A percentile compares a stretch with the other conserved stretches of the same genome.
Evolutionary conservation across 2,797 vertebrate genomes (phyloP).

Genomic region (Heliangelus exortis): DNA sequence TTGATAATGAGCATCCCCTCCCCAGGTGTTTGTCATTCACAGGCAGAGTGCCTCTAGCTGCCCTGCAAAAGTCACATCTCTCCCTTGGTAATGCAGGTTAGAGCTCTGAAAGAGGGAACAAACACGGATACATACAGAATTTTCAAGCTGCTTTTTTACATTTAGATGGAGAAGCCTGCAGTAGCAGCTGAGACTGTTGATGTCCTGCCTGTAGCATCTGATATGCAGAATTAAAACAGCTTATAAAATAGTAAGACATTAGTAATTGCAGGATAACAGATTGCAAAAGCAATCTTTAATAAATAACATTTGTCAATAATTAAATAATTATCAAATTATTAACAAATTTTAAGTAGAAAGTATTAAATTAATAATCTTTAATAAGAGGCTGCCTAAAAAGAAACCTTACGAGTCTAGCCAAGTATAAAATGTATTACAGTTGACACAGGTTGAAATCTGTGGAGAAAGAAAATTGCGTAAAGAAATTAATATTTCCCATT

Average conservation of each 20-base stretch:
- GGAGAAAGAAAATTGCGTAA: neutral
- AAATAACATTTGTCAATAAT: too few relatives aligned
- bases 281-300: neutral
- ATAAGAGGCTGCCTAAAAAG: neutral
- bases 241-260: conserved; percentile 47
- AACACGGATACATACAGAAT: neutral
- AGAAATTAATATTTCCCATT: neutral
- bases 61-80: neutral
- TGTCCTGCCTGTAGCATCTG: neutral
- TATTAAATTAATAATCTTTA: too few relatives aligned
- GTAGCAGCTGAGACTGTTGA: neutral
- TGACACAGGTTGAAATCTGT: neutral
- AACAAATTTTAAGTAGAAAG: too few relatives aligned
- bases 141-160: neutral
- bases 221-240: conserved; percentile 17
- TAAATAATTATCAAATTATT: too few relatives aligned
- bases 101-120: neutral
- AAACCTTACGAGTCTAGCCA: neutral
- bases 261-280: conserved; percentile 23
- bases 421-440: neutral
- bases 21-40: neutral
- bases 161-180: neutral
- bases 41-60: neutral
- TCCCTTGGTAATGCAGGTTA: neutral
- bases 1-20: neutral